Conservation (phyloP, 2,888 invertebrate genomes). For the Megalurothrips usitatus region DNA sequence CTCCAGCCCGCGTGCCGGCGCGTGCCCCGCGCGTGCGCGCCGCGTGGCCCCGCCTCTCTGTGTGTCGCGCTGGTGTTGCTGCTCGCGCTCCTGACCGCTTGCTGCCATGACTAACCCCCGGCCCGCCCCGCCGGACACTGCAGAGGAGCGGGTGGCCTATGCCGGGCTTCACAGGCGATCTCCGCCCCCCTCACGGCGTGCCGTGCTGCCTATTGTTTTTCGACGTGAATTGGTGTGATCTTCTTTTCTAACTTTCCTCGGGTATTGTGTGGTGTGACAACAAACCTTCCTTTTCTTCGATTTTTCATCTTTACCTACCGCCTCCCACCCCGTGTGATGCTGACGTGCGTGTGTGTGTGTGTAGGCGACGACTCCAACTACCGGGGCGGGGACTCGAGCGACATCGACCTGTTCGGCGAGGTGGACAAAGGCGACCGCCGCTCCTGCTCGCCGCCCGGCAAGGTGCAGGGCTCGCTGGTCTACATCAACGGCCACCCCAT, state of each 20-base stretch:
- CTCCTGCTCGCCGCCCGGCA: constrained; percentile 62
- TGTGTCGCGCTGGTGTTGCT: too few relatives aligned
- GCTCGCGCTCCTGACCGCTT: neutral
- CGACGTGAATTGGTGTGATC: too few relatives aligned
- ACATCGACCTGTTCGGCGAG: constrained; percentile 34
- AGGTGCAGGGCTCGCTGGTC: constrained; percentile 72
- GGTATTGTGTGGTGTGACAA: too few relatives aligned
- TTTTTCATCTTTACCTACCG: neutral
- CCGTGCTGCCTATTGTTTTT: neutral
- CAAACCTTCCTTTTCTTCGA: too few relatives aligned
- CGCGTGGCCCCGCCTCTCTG: too few relatives aligned
- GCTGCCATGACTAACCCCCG: neutral
- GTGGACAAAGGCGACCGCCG: constrained; percentile 36
- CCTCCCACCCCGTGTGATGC: neutral
- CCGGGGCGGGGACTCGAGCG: constrained; percentile 43
- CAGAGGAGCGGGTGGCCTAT: neutral
- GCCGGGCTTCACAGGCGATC: neutral
- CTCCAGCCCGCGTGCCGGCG: neutral
- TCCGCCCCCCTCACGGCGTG: neutral
- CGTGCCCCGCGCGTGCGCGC: too few relatives aligned
- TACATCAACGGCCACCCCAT: constrained; percentile 63
- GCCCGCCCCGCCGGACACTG: neutral
- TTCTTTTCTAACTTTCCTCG: too few relatives aligned
- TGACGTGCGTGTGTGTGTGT: neutral
- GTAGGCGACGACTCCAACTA: constrained; percentile 44